phyloP scores from a whole-genome alignment of 2,113 vertebrate species.

The Dromaius novaehollandiae region DNA sequence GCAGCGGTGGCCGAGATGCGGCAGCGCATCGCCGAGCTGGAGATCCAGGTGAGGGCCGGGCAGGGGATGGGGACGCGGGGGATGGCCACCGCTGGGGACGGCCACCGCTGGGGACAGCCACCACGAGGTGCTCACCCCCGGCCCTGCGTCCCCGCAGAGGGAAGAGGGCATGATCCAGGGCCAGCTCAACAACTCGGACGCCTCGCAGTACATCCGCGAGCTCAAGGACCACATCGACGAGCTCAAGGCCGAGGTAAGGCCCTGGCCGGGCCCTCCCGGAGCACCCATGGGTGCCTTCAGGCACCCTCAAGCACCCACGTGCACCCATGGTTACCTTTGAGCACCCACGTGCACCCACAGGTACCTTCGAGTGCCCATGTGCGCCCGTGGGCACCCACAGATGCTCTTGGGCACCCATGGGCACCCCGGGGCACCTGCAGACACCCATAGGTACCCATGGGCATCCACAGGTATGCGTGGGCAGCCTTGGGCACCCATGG shows the following conservation, averaged over 20 bases:
- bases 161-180: conserved; percentile 93
- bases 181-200: conserved; percentile 93
- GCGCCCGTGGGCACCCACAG: neutral
- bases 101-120: neutral
- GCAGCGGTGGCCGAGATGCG: conserved; percentile 91
- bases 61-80: too few relatives aligned
- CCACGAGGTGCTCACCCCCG: neutral
- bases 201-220: conserved; percentile 91
- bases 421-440: accelerated
- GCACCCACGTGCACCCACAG: neutral
- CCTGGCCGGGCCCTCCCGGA: neutral
- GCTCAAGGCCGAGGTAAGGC: conserved; percentile 88
- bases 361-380: neutral
- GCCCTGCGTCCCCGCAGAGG: conserved; percentile 71
- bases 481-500: too few relatives aligned
- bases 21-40: conserved; percentile 91
- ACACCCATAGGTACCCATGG: too few relatives aligned
- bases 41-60: conserved; percentile 85
- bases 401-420: accelerated
- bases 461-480: accelerated
- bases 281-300: neutral
- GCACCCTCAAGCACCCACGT: accelerated
- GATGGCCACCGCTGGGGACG: too few relatives aligned
- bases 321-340: too few relatives aligned
- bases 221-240: conserved; percentile 92